These are phyloP conservation scores for Teleiodes luculella DNA, from an alignment of 2,888 invertebrate species.

Conservation along the genomic window DNA sequence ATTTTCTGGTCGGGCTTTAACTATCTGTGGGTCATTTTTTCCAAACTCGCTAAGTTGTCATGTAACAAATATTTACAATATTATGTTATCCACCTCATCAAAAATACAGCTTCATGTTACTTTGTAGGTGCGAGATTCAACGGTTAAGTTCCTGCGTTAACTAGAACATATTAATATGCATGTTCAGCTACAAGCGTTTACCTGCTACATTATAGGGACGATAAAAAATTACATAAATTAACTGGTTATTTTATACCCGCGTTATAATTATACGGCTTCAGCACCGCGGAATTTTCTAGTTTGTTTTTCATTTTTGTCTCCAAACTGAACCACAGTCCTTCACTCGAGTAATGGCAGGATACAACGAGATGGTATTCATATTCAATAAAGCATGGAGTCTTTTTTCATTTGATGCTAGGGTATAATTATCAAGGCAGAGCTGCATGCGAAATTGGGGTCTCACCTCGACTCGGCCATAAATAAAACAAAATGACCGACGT, in stretches of 20 bases:
- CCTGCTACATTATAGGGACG: constrained; percentile 34
- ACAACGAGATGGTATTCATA: constrained; percentile 34
- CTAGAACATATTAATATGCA: constrained; percentile 48
- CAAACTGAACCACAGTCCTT: not conserved
- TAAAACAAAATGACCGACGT: constrained; percentile 71
- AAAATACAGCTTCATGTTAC: no score
- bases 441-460: constrained; percentile 78
- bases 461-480: constrained; percentile 72
- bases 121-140: not conserved
- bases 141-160: constrained; percentile 29
- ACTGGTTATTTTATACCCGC: constrained; percentile 35
- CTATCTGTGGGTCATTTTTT: no score
- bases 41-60: not conserved
- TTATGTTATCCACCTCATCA: no score
- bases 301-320: constrained; percentile 4
- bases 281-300: constrained; percentile 8
- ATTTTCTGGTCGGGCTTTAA: no score
- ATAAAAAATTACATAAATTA: constrained; percentile 44
- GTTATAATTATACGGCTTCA: constrained; percentile 5
- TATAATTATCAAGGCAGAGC: constrained; percentile 73
- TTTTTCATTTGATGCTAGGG: constrained; percentile 65
- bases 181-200: constrained; percentile 44
- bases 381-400: constrained; percentile 68
- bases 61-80: not conserved
- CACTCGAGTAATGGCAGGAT: constrained; percentile 1